Evolutionary conservation across 2,888 invertebrate species (phyloP), one percentile per base, ranked within the genome.

Genomic region (Oasisia sp.): DNA sequence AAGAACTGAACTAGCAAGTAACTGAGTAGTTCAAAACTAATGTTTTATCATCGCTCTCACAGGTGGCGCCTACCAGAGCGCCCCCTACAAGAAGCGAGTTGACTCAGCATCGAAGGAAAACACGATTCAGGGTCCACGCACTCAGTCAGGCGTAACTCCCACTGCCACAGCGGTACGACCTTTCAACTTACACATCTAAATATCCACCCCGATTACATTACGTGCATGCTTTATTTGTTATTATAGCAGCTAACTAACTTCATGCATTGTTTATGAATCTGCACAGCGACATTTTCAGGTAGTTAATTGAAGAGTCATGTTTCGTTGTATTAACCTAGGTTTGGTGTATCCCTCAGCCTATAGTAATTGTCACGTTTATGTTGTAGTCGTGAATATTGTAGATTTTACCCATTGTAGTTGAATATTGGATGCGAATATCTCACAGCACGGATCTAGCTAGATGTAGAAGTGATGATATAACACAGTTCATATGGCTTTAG

Each of bases 71-170:
- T 92, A 92, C 32, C 91, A 91, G 91, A 89, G 89, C 58, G 89
- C 93, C 32, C 92, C 92, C 11, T 91, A 93, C 91, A 50, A 32
- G 27, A 91, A 92, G 74, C 93, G 92, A 9, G 92, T 89, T n/a
- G 93, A 92, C 92, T 90, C 92, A 5, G 93, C 91, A 19, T 92
- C 93, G 32, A 93, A 93, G 89, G 93, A 93, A 89, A 93, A 93
- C 89, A 56, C 93, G 27, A 91, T 93, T 58, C 92, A 92, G 38
- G 58, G 45, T 89, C 32, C 56, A 32, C 90, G 74, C 7, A 27
- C 74, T n/a, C 74, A 74, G 74, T 74, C 74, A 74, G 74, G 74
- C 74, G 74, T 74, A 19, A 74, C 74, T 27, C 74, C 74, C 74
- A 74, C 74, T 74, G 27, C 74, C 74, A 27, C 27, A n/a, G 74